These are phyloP conservation scores for Mactromeris polynyma DNA, from an alignment of 2,888 invertebrate genomes.

Conservation along the genomic window DNA sequence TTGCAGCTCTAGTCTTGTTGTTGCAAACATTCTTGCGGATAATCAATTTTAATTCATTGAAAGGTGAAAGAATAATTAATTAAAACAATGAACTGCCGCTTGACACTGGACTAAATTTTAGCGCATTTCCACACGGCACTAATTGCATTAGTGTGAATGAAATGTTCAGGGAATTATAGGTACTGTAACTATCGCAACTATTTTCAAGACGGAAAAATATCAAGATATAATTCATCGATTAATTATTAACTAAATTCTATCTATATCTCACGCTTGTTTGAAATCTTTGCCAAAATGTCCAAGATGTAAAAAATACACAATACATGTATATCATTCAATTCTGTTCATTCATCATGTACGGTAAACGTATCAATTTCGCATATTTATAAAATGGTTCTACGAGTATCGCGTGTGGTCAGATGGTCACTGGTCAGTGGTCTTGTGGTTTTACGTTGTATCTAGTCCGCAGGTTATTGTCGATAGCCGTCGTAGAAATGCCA, in stretches of 20 bases:
- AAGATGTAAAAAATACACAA: no score
- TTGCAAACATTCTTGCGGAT: conserved; percentile 34
- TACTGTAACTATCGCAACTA: neutral
- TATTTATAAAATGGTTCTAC: no score
- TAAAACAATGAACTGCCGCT: neutral
- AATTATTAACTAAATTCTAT: neutral
- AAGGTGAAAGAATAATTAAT: conserved; percentile 14
- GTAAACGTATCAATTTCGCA: no score
- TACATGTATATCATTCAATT: no score
- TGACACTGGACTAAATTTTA: neutral
- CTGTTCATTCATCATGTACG: no score
- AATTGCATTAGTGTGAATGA: neutral
- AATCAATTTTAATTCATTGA: conserved; percentile 57
- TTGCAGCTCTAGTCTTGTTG: conserved; percentile 30
- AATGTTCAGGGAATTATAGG: neutral
- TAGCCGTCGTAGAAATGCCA: neutral
- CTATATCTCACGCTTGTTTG: neutral
- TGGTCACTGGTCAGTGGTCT: neutral
- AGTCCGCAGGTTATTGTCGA: neutral
- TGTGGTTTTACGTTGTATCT: neutral
- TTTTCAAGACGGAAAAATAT: neutral
- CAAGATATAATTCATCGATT: neutral
- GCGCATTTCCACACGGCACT: neutral
- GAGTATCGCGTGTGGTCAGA: no score
- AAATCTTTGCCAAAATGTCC: neutral